Base-by-base conservation (phyloP, 2,888 invertebrate species). In the Ophion costatus region DNA sequence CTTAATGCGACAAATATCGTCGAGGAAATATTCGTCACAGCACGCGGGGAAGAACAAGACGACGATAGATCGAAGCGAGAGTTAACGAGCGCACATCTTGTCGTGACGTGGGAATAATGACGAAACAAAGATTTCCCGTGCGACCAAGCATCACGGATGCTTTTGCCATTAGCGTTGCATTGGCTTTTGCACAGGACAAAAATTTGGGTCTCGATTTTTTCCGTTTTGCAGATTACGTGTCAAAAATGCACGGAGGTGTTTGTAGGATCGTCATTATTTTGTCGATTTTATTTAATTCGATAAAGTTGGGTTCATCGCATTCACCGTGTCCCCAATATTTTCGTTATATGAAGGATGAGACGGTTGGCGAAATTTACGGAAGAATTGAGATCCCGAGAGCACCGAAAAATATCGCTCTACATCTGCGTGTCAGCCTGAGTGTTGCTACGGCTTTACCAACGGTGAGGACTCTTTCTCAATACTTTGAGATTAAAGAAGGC, bases 321-420 rank as follows among this genome's bases (percentile, higher is more conserved):
- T 88, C 89, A 4, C 89, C 91, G 2, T 92, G 92, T 78, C 89
- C 91, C 17, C 78, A 90, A 61, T 90, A 89, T 51, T 93, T 93
- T 79, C 87, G 87, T 29, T 92, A 92, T 64, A 69, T 86, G 69
- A 86, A 74, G 9, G 87, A 91, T 38, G 85, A 87, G 2, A 59
- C 20, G 0, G 89, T 89, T 4, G 78, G 85, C 9, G 89, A 92
- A 81, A 80, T 90, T 20, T 88, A 82, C 66, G 93, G 90, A 22
- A 87, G 83, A n/a, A 86, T 93, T 4, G 87, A 90, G 73, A 91
- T 93, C 69, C 89, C 88, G 29, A 57, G 75, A 0, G 88, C 90
- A 10, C 91, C 91, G 2, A 89, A 77, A 85, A 86, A 86, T 24
- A 82, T 89, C 24, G 73, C 89, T 14, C 76, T 92, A 10, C 88